A percentile compares a stretch with the other conserved stretches of the same genome.
Evolutionary conservation across 2,888 invertebrate genomes (phyloP).

Genomic region (Acleris literana): DNA sequence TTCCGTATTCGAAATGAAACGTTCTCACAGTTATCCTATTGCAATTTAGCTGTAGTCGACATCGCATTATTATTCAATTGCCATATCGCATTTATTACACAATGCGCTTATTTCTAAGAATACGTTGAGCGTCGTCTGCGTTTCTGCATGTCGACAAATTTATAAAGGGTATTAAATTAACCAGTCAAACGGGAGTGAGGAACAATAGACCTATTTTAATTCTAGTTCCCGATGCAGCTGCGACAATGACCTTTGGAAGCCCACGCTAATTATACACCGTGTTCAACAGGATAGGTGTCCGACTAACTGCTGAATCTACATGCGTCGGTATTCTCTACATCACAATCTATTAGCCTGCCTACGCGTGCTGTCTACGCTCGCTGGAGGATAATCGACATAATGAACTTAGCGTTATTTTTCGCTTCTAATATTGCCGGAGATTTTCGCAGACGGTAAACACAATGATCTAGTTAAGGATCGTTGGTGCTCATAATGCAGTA

Average conservation of each 20-base stretch:
- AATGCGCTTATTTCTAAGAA: constrained; percentile 32
- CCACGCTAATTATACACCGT: constrained; percentile 81
- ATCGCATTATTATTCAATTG: constrained; percentile 34
- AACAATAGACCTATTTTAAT: constrained; percentile 65
- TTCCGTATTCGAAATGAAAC: constrained; percentile 18
- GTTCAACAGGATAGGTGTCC: constrained; percentile 39
- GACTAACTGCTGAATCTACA: constrained; percentile 24
- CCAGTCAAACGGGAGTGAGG: constrained; percentile 42
- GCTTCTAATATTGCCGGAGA: constrained; percentile 18
- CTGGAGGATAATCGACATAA: neutral
- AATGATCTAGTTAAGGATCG: constrained; percentile 62
- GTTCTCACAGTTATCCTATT: constrained; percentile 32
- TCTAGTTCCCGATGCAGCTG: constrained; percentile 66
- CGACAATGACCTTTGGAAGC: constrained; percentile 81
- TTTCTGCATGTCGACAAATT: constrained; percentile 8
- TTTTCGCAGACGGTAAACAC: constrained; percentile 44
- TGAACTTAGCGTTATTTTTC: constrained; percentile 12
- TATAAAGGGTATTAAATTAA: constrained; percentile 26
- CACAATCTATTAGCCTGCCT: constrained; percentile 8
- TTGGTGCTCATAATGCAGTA: constrained; percentile 67
- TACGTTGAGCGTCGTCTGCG: constrained; percentile 19
- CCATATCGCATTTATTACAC: constrained; percentile 32
- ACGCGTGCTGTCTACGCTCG: constrained; percentile 1
- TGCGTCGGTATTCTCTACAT: constrained; percentile 12
- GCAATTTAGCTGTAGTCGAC: constrained; percentile 28